Evolutionary conservation across 2,888 invertebrate species (phyloP).

Genomic region (Mechanitis mazaeus): DNA sequence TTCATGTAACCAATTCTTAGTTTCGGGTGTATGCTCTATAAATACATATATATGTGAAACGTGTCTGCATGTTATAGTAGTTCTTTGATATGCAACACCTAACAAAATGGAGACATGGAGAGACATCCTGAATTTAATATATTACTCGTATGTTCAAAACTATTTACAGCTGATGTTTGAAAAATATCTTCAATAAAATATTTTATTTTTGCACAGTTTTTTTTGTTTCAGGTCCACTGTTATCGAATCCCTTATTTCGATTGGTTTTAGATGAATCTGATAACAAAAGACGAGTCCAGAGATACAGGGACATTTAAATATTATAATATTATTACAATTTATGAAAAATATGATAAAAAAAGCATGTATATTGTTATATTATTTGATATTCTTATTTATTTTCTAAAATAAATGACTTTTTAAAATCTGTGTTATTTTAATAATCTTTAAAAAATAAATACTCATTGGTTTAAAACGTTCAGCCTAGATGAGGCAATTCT

Average conservation of each 20-base stretch:
- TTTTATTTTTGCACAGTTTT: not conserved
- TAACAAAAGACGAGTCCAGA: constrained; percentile 46
- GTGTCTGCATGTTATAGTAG: no score
- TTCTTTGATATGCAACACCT: no score
- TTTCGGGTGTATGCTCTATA: not conserved
- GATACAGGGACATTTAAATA: constrained; percentile 43
- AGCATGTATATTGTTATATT: not conserved
- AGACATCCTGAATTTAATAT: no score
- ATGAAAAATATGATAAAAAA: not conserved
- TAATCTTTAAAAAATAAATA: no score
- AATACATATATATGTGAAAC: not conserved
- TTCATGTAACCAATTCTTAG: no score
- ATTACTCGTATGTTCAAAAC: no score
- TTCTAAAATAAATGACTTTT: not conserved
- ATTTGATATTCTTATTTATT: not conserved
- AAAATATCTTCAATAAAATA: no score
- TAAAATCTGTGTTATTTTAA: not conserved
- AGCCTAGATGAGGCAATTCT: no score
- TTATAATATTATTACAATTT: not conserved
- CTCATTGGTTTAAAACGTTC: no score
- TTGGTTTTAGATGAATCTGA: constrained; percentile 47
- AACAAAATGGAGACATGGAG: no score
- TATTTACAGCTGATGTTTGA: no score
- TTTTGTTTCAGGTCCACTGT: constrained; percentile 45
- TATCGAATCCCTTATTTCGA: constrained; percentile 46